phyloP scores from a whole-genome alignment of 2,797 vertebrate species.

The Poecilia gillii region DNA sequence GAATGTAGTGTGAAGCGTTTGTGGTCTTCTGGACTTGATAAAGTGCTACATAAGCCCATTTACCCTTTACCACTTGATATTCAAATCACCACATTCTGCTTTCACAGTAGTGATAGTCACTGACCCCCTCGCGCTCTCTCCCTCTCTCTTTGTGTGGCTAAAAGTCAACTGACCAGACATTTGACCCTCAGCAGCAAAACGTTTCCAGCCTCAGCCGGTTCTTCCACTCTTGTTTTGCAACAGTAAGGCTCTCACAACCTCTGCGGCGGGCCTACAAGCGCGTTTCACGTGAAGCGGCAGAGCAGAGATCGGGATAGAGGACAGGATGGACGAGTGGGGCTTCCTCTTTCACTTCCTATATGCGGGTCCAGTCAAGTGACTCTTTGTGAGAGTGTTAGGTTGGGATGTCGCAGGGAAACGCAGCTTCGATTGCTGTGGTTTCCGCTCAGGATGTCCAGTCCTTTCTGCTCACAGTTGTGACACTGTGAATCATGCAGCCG shows the following conservation, averaged over 20 bases:
- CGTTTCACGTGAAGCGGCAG: conserved; percentile 66
- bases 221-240: conserved; percentile 73
- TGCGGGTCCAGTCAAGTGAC: conserved; percentile 84
- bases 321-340: conserved; percentile 76
- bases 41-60: no score
- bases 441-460: conserved; percentile 83
- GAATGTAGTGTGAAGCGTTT: no score
- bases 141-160: conserved; percentile 14
- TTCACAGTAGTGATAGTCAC: conserved; percentile 31
- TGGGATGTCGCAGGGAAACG: conserved; percentile 77
- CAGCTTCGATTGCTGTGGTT: conserved; percentile 77
- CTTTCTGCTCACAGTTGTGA: conserved; percentile 78
- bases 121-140: conserved; percentile 17
- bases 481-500: conserved; percentile 76
- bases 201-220: conserved; percentile 75
- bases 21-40: no score
- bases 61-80: conserved; percentile 12
- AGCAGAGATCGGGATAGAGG: conserved; percentile 66
- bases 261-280: conserved; percentile 45
- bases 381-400: conserved; percentile 78
- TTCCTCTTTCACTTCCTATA: conserved; percentile 88
- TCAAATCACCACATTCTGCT: conserved; percentile 36
- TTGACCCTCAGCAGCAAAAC: conserved; percentile 56
- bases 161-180: conserved; percentile 63
- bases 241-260: conserved; percentile 31